Evolutionary conservation across 2,888 invertebrate genomes (phyloP).

Genomic region (Hydropsyche betteni): DNA sequence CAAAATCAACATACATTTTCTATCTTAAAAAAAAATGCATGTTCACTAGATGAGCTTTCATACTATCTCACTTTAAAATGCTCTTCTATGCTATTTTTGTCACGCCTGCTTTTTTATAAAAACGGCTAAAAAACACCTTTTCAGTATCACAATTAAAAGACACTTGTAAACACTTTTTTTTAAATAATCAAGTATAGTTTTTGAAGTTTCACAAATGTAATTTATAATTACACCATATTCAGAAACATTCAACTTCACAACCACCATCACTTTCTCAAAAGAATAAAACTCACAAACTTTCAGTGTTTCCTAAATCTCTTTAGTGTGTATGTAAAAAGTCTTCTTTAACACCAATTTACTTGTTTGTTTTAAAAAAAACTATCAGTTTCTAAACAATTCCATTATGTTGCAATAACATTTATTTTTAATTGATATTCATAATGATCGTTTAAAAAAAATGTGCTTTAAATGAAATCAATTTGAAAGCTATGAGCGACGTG

Average conservation of each 20-base stretch:
- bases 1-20: conserved; percentile 34
- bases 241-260: conserved; percentile 35
- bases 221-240: conserved; percentile 16
- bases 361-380: too few species aligned
- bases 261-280: conserved; percentile 36
- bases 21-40: conserved; percentile 32
- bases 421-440: too few species aligned
- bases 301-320: conserved; percentile 8
- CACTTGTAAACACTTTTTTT: conserved; percentile 12
- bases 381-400: too few species aligned
- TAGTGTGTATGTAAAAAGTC: background rate
- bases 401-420: too few species aligned
- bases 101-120: conserved; percentile 43
- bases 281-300: background rate
- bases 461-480: too few species aligned
- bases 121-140: conserved; percentile 2
- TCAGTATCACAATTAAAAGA: conserved; percentile 3
- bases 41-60: conserved; percentile 40
- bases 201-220: conserved; percentile 20
- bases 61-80: conserved; percentile 33
- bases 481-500: background rate
- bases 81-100: conserved; percentile 42
- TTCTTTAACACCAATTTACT: background rate
- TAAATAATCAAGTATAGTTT: background rate
- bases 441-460: too few species aligned